Percentiles rank a stretch among this genome's conserved stretches.
Evolutionary conservation across 2,888 invertebrate species (phyloP).

Genomic region (Eugnorisma glareosa): DNA sequence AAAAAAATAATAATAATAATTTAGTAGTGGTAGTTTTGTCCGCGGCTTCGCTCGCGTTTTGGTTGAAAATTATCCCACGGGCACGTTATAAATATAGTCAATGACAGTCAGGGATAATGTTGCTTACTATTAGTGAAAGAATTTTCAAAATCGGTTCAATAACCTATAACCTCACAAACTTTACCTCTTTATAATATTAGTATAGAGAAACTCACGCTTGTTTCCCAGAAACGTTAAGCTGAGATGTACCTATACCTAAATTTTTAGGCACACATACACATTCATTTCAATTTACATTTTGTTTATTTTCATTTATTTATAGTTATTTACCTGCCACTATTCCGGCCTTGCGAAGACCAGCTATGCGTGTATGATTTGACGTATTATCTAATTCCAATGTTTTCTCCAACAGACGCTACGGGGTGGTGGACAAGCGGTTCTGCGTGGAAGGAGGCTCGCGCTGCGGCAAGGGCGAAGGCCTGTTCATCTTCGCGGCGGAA

Average conservation of each 20-base stretch:
- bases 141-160: no score
- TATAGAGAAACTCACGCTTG: no score
- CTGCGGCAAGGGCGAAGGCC: slow-evolving; percentile 95
- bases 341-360: background rate
- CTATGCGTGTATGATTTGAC: background rate
- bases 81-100: no score
- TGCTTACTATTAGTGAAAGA: no score
- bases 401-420: slow-evolving; percentile 92
- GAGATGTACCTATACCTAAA: background rate
- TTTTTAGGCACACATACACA: background rate
- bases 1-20: no score
- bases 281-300: background rate
- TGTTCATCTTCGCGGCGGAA: slow-evolving; percentile 95
- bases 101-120: no score
- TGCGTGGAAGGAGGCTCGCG: slow-evolving; percentile 97
- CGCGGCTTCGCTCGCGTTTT: no score
- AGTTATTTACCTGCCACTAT: background rate
- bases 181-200: no score
- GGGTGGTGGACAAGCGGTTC: slow-evolving; percentile 96
- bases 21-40: no score
- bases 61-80: no score
- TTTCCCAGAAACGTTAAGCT: background rate
- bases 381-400: background rate
- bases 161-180: no score
- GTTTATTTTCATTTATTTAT: background rate